Conservation (phyloP, 2,888 invertebrate species). For the Nephrotoma flavescens region DNA sequence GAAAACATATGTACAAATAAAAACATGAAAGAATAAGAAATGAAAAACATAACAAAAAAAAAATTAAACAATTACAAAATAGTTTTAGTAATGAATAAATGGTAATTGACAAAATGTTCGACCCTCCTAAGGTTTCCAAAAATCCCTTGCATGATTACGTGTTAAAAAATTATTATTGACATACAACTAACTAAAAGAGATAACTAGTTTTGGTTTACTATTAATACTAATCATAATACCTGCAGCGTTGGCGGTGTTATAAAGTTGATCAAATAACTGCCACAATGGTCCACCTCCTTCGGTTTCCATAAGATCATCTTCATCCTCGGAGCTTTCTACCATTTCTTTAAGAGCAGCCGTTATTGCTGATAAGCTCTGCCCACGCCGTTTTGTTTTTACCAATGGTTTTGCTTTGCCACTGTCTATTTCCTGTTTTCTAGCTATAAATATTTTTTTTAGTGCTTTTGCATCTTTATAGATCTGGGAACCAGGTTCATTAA, state of each 20-base stretch:
- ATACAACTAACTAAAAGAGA: no score
- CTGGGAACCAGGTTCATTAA: constrained; percentile 92
- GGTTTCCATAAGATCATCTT: constrained; percentile 39
- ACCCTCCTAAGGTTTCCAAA: no score
- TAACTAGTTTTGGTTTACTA: no score
- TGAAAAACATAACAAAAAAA: constrained; percentile 8
- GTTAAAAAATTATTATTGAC: no score
- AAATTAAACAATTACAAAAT: neutral
- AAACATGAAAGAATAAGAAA: constrained; percentile 13
- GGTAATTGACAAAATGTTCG: no score
- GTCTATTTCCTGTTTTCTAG: constrained; percentile 57
- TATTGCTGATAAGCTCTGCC: constrained; percentile 40
- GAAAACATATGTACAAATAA: constrained; percentile 11
- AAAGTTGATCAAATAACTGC: constrained; percentile 77
- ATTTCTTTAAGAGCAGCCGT: constrained; percentile 38
- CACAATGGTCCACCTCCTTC: constrained; percentile 67
- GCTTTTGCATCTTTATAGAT: constrained; percentile 92
- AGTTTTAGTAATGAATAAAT: neutral
- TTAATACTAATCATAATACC: constrained; percentile 17
- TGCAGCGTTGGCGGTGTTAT: constrained; percentile 41
- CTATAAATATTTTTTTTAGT: constrained; percentile 61
- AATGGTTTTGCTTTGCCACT: constrained; percentile 43
- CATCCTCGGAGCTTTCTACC: constrained; percentile 45
- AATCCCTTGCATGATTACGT: no score
- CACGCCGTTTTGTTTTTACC: constrained; percentile 44